Evolutionary conservation across 2,797 vertebrate species (phyloP), one percentile per base, ranked within the genome.

Genomic region (Phyllotis vaccarum): DNA sequence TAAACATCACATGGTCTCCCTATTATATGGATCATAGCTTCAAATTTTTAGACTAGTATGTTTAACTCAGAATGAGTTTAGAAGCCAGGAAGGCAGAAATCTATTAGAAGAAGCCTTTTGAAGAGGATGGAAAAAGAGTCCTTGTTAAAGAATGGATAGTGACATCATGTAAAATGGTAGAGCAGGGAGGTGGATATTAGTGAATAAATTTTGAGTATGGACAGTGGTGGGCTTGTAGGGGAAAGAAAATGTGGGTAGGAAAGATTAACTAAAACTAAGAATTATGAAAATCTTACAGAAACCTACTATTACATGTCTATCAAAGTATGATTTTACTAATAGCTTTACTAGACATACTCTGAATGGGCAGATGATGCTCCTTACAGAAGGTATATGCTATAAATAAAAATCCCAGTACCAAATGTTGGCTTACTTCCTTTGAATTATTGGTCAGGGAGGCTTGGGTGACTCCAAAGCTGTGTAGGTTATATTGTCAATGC

Each of bases 391-490:
- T n/a, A 17, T 40, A 60, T 5, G 7, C 16, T 60, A 40, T 60
- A 13, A 40, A 40, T 72, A n/a, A 72, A 72, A 37, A 72, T 22
- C n/a, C 68, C 21, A 40, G n/a, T 72, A 72, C n/a, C n/a, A 40
- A 21, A 8, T 72, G n/a, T 72, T 19, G n/a, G n/a, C n/a, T 81
- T 40, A 81, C 14, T 5, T 81, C 4, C 56, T 60, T 81, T 81
- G 21, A 58, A 3, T 40, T 81, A 40, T 37, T 58, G 19, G n/a
- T 40, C 22, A 81, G 3, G 12, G 22, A 8, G 21, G 13, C n/a
- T n/a, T 5, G 6, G 8, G 10, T 19, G 16, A 17, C 1, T 17
- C 21, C 5, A 9, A 62, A 46, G 31, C 9, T 2, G 6, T 29
- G 10, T 8, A 31, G 9, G 16, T 17, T 46, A 43, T 46, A 43